Evolutionary conservation across 1,140 invertebrate genomes (phyloP), one percentile per base, ranked within the genome.

Genomic region (Drosophila pseudoobscura): DNA sequence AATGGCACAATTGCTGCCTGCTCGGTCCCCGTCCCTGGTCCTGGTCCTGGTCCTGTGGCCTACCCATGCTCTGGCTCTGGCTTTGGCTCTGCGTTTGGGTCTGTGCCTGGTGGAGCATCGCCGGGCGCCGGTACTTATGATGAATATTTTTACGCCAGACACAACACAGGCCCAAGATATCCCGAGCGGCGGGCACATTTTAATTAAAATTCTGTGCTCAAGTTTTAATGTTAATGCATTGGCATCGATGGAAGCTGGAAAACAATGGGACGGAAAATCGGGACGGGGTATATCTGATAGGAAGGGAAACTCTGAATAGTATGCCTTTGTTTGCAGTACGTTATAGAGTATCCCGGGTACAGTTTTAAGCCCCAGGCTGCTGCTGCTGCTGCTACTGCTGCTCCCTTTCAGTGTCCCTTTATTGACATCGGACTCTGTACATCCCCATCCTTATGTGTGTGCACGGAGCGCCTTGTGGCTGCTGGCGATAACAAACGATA

Each of bases 401-500:
- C 31, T 39, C 35, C 35, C 35, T 13, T 39, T 39, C 35, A 39
- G 7, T 11, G n/a, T 45, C 24, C 17, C 9, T 44, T 3, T 43
- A 45, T 41, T 39, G 54, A 1, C 35, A 29, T 17, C 11, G 20
- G 60, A 17, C 49, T 47, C 54, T 58, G 49, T 59, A 20, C 6
- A 17, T 22, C 41, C 8, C 7, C 6, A 8, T 7, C 29, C 7
- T 29, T 31, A 2, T 9, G 29, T 31, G 8, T 31, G 31, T 31
- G 63, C 47, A 64, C 59, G 65, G 74, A 39, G 35, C 35, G 11
- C 35, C 51, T 77, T 79, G 83, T 78, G 79, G 78, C 83, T 88
- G 83, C 78, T 82, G 83, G 83, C 83, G 83, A 88, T 88, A 88
- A 88, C 83, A 88, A 88, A 88, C 83, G 83, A 88, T 89, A 88